Evolutionary conservation across 2,113 vertebrate genomes (phyloP).

Genomic region (Eudyptes chrysolophus): DNA sequence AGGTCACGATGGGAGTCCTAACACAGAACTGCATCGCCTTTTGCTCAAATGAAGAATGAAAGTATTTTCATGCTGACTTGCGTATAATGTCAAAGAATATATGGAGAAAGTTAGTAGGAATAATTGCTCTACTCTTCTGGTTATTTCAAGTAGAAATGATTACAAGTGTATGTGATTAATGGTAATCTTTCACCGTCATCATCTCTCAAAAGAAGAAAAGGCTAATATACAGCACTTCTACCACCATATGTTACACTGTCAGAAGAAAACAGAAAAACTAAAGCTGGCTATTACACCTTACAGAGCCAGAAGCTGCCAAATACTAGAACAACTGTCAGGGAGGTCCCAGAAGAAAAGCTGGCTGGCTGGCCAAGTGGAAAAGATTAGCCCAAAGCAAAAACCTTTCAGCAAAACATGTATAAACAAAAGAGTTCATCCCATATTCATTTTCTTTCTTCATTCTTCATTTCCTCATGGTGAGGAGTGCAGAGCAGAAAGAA

Average conservation of each 20-base stretch:
- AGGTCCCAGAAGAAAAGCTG: not conserved
- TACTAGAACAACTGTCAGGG: not conserved
- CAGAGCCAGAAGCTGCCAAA: not conserved
- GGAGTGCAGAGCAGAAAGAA: not conserved
- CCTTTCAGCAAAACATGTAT: not conserved
- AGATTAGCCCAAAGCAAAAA: not conserved
- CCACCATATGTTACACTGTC: not conserved
- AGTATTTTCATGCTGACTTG: not conserved
- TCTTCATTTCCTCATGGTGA: not conserved
- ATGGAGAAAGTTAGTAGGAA: not conserved
- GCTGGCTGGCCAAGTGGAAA: not conserved
- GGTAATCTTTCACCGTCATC: not conserved
- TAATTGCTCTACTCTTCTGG: not conserved
- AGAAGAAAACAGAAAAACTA: not conserved
- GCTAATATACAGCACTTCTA: not conserved
- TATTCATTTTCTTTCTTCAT: not conserved
- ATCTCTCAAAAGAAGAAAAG: not conserved
- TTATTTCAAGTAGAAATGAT: not conserved
- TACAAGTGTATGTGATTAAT: not conserved
- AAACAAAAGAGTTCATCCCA: not conserved
- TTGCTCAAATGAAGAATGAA: not conserved
- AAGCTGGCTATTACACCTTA: not conserved
- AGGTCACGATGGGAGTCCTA: not conserved
- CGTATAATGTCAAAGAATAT: not conserved
- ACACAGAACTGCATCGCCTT: not conserved